Conservation (phyloP, 2,113 vertebrate species). For the Chloroceryle aenea region DNA sequence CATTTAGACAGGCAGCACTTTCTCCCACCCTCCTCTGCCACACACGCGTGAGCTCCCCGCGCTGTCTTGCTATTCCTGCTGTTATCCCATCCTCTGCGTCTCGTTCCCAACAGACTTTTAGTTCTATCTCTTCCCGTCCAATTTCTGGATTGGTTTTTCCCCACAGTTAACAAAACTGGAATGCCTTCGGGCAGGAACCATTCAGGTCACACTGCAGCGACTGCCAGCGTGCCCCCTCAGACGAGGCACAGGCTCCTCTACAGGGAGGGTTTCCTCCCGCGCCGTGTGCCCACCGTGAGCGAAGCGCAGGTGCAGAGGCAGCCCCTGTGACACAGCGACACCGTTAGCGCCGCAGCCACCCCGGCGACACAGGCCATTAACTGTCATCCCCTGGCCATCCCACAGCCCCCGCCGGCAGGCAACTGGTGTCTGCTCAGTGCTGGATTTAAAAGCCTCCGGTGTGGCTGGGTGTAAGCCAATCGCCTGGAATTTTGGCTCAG, state of each 20-base stretch:
- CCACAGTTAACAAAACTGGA: fast-evolving
- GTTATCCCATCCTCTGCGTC: not conserved
- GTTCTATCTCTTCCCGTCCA: not conserved
- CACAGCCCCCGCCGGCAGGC: no score
- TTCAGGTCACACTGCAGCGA: not conserved
- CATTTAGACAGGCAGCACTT: fast-evolving
- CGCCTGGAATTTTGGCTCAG: not conserved
- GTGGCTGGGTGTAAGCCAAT: not conserved
- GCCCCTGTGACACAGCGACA: not conserved
- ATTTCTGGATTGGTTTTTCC: not conserved
- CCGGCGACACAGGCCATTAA: fast-evolving
- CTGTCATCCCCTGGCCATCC: no score
- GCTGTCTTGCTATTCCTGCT: not conserved
- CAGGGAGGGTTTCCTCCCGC: not conserved
- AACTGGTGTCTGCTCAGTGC: not conserved
- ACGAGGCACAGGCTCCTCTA: not conserved
- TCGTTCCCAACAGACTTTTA: not conserved
- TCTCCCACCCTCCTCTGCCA: not conserved
- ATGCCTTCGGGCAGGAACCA: fast-evolving
- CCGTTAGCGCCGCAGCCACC: not conserved
- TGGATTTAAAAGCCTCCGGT: not conserved
- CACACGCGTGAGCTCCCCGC: not conserved
- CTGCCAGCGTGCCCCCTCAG: not conserved
- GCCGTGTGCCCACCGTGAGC: fast-evolving
- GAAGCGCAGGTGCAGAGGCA: not conserved